Evolutionary conservation across 2,797 vertebrate species (phyloP).

Genomic region (Diceros bicornis): DNA sequence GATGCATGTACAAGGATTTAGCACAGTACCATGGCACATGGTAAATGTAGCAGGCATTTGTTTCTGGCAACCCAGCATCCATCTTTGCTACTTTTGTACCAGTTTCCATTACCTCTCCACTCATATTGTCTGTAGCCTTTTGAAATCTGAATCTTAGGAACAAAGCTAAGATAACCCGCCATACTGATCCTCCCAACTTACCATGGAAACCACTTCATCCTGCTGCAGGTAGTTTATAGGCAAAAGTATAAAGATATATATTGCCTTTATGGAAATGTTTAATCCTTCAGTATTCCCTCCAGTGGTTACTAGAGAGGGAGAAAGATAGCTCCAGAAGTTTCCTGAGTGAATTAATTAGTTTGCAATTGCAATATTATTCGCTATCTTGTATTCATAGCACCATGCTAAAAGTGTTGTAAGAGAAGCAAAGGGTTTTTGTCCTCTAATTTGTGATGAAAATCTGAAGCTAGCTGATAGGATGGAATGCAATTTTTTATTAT

Average conservation of each 20-base stretch:
- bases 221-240: slow-evolving; percentile 51
- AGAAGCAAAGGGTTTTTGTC: slow-evolving; percentile 49
- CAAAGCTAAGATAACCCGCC: slow-evolving; percentile 63
- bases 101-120: not conserved
- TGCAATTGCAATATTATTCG: slow-evolving; percentile 60
- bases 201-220: slow-evolving; percentile 65
- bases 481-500: slow-evolving; percentile 56
- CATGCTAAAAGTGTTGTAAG: slow-evolving; percentile 3
- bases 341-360: slow-evolving; percentile 69
- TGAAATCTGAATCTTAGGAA: slow-evolving; percentile 63
- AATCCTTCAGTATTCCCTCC: slow-evolving; percentile 45
- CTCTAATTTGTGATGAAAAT: slow-evolving; percentile 70
- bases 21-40: not conserved
- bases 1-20: not conserved
- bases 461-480: slow-evolving; percentile 47
- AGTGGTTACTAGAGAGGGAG: slow-evolving; percentile 46
- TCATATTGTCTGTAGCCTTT: not conserved
- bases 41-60: not conserved
- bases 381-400: slow-evolving; percentile 11
- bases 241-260: slow-evolving; percentile 2
- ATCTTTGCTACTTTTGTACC: not conserved
- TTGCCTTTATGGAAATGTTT: slow-evolving; percentile 63
- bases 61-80: not conserved
- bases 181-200: slow-evolving; percentile 29
- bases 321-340: slow-evolving; percentile 47